phyloP scores from a whole-genome alignment of 2,797 vertebrate genomes.

The Sternotherus odoratus region DNA sequence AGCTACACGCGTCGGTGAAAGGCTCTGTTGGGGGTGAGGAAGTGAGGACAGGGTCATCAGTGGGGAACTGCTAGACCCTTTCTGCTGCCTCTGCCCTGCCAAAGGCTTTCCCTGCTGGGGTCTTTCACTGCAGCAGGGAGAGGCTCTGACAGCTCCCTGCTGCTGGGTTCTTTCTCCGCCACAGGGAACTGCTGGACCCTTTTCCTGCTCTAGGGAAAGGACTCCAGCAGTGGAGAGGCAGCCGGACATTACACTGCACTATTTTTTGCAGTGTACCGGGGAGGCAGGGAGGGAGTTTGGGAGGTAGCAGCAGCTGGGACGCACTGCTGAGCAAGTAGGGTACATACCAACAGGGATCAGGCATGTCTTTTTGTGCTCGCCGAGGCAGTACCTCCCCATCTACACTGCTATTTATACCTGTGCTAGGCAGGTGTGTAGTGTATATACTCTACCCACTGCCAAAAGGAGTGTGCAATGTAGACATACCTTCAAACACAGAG shows the following conservation, averaged over 20 bases:
- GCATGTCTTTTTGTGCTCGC: neutral
- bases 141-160: too few species aligned
- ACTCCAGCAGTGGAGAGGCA: neutral
- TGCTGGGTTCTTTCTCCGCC: neutral
- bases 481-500: neutral
- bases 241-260: neutral
- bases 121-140: too few species aligned
- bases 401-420: neutral
- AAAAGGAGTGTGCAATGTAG: neutral
- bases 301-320: too few species aligned
- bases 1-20: too few species aligned
- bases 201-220: neutral
- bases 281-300: too few species aligned
- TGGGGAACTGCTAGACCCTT: too few species aligned
- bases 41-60: too few species aligned
- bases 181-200: neutral
- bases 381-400: neutral
- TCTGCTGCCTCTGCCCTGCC: neutral
- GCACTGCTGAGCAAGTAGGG: neutral
- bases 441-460: neutral
- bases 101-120: neutral
- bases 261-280: neutral
- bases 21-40: too few species aligned
- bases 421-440: neutral
- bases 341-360: neutral